Conservation (phyloP, 2,888 invertebrate genomes). For the Muschampia plurimacula region DNA sequence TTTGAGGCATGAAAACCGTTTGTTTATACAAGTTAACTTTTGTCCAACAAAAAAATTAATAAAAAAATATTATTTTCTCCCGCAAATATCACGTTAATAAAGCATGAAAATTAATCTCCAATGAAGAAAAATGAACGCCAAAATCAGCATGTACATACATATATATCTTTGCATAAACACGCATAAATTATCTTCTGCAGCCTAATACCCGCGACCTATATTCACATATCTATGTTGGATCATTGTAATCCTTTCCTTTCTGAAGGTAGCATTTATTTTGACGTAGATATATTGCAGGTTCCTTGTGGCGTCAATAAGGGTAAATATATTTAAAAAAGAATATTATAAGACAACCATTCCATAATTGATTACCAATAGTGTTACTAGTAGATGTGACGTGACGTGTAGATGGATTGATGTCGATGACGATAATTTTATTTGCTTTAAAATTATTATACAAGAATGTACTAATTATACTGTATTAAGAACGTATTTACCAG, state of each 20-base stretch:
- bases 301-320: no score
- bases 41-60: background rate
- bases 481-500: no score
- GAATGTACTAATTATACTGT: no score
- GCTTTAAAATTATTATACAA: no score
- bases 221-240: background rate
- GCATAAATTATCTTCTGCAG: background rate
- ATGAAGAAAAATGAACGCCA: background rate
- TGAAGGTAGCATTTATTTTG: background rate
- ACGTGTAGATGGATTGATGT: no score
- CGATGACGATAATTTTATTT: no score
- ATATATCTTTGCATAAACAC: slow-evolving; percentile 6
- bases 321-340: no score
- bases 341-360: no score
- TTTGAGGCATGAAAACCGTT: no score
- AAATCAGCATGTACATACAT: background rate
- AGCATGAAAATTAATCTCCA: slow-evolving; percentile 1
- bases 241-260: background rate
- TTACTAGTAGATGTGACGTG: no score
- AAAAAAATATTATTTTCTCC: background rate
- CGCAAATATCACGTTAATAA: background rate
- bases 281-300: background rate
- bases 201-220: background rate
- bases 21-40: background rate
- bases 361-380: no score